phyloP scores from a whole-genome alignment of 2,113 vertebrate species.

The Loxodonta africana region DNA sequence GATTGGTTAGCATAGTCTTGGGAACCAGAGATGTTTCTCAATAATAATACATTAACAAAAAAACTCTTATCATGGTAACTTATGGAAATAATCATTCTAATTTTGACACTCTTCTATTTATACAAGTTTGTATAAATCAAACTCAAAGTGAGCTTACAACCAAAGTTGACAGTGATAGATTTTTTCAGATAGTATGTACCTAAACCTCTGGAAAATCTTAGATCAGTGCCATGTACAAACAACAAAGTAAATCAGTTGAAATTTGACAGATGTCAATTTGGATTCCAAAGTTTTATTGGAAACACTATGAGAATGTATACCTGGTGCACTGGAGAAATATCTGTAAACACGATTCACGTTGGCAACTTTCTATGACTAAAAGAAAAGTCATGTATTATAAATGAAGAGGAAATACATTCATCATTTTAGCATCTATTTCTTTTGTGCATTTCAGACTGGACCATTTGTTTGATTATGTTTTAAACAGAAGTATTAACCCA shows the following conservation, averaged over 20 bases:
- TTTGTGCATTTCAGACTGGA: neutral
- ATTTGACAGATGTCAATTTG: neutral
- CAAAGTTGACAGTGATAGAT: neutral
- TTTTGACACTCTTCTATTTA: neutral
- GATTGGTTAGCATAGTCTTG: neutral
- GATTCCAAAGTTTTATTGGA: neutral
- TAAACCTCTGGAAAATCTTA: constrained; percentile 25
- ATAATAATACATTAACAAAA: neutral
- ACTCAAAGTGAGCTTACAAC: neutral
- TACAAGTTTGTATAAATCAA: neutral
- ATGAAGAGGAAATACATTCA: neutral
- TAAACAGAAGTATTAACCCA: neutral
- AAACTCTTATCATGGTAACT: neutral
- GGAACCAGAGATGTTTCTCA: neutral
- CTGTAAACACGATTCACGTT: neutral
- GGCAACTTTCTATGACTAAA: neutral
- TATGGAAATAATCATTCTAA: neutral
- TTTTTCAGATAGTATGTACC: constrained; percentile 9
- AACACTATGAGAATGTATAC: neutral
- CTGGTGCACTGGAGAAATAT: neutral
- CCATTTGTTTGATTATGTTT: constrained; percentile 18
- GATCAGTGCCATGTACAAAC: neutral
- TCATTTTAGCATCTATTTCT: neutral
- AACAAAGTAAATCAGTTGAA: neutral
- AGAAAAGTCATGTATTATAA: neutral